These are phyloP conservation scores for Mionectes olivaceus DNA, from an alignment of 2,797 vertebrate species.

Conservation along the genomic window DNA sequence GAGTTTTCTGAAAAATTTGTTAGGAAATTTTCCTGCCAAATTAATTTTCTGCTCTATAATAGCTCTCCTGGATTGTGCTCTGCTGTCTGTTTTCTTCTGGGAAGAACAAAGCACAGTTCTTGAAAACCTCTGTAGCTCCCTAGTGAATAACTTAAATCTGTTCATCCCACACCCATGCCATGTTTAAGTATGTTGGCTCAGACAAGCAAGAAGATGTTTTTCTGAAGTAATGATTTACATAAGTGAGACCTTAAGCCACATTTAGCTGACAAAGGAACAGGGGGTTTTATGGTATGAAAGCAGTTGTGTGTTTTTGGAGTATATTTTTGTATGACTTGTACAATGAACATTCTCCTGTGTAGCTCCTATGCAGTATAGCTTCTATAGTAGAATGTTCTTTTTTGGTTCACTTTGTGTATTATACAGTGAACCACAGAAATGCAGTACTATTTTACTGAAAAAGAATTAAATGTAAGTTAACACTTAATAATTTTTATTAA, in stretches of 20 bases:
- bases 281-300: not conserved
- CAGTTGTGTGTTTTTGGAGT: not conserved
- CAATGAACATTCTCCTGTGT: not conserved
- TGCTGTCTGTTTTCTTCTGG: not conserved
- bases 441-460: slow-evolving; percentile 5
- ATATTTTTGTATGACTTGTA: not conserved
- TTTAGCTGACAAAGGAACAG: not conserved
- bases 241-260: not conserved
- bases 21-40: not conserved
- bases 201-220: not conserved
- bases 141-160: not conserved
- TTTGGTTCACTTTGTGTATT: not conserved
- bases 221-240: not conserved
- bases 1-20: not conserved
- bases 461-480: slow-evolving; percentile 17
- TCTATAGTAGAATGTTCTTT: not conserved
- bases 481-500: slow-evolving; percentile 24
- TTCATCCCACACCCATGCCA: not conserved
- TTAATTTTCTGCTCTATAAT: not conserved
- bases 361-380: not conserved
- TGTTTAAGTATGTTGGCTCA: not conserved
- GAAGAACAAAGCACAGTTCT: not conserved
- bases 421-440: not conserved
- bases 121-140: not conserved
- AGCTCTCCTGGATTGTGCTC: not conserved